Evolutionary conservation across 92 coral and sea anemone genomes (phyloP).

Genomic region (Micromussa lordhowensis): DNA sequence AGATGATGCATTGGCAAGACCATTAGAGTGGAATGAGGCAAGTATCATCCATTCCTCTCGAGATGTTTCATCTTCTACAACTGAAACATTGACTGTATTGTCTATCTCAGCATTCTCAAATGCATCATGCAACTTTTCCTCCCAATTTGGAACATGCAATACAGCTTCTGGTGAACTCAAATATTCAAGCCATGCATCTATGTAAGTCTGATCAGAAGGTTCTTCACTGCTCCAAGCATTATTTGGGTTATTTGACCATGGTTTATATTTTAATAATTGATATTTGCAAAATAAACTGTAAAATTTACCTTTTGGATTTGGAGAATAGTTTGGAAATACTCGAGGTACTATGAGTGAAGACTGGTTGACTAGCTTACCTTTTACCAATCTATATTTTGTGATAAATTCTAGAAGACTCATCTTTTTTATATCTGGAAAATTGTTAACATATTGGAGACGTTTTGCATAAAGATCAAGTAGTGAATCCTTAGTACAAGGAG

Average conservation of each 20-base stretch:
- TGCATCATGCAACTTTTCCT: no score
- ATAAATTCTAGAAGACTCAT: constrained; percentile 46
- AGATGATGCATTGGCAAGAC: constrained; percentile 30
- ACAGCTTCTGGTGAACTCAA: no score
- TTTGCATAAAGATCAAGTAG: constrained; percentile 70
- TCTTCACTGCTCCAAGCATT: constrained; percentile 59
- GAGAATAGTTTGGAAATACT: no score
- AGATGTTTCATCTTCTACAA: no score
- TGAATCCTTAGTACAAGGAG: constrained; percentile 60
- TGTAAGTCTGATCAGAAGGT: constrained; percentile 46
- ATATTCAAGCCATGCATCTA: not conserved
- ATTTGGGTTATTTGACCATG: constrained; percentile 66
- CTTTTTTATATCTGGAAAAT: constrained; percentile 23
- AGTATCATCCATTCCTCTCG: no score
- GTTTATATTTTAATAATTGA: constrained; percentile 62
- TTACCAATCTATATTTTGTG: constrained; percentile 32
- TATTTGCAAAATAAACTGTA: constrained; percentile 18
- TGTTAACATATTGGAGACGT: constrained; percentile 30
- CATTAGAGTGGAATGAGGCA: not conserved
- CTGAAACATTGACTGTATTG: no score
- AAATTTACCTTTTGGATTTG: no score
- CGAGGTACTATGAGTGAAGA: not conserved
- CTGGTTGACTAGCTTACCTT: constrained; percentile 45
- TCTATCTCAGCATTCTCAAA: no score
- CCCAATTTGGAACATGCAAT: no score